phyloP scores from a whole-genome alignment of 2,888 invertebrate species.

The Ochropleura plecta region DNA sequence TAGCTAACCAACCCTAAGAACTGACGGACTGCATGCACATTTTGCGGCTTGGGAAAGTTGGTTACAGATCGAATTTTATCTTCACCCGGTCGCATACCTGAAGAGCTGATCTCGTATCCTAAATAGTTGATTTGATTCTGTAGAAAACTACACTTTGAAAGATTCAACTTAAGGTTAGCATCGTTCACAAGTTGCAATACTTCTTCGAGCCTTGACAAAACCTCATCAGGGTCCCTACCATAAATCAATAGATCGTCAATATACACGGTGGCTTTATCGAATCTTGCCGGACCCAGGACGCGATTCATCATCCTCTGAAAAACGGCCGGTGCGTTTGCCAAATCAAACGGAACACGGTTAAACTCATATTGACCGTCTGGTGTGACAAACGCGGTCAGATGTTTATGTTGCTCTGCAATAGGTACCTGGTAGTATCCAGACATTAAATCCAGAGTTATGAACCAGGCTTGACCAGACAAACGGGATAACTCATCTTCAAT shows the following conservation, averaged over 20 bases:
- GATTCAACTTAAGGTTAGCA: conserved; percentile 16
- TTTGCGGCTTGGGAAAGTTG: conserved; percentile 16
- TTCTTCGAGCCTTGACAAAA: neutral
- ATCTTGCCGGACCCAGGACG: conserved; percentile 27
- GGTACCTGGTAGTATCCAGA: no score
- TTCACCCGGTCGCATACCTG: conserved; percentile 18
- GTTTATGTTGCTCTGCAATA: no score
- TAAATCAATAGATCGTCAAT: conserved; percentile 15
- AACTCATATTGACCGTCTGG: no score
- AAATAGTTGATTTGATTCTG: conserved; percentile 19
- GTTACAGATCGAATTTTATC: conserved; percentile 17
- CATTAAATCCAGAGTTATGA: no score
- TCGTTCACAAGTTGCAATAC: neutral
- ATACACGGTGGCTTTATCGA: conserved; percentile 4
- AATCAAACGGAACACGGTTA: no score
- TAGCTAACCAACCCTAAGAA: conserved; percentile 29
- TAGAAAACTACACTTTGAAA: conserved; percentile 29
- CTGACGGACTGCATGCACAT: conserved; percentile 23
- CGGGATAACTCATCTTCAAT: conserved; percentile 58
- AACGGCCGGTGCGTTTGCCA: neutral
- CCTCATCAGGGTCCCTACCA: neutral
- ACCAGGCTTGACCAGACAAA: conserved; percentile 22
- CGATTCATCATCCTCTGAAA: no score
- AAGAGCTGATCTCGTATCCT: conserved; percentile 27
- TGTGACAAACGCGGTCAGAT: no score